These are phyloP conservation scores for Metellina segmentata DNA, from an alignment of 2,888 invertebrate species.

Conservation along the genomic window DNA sequence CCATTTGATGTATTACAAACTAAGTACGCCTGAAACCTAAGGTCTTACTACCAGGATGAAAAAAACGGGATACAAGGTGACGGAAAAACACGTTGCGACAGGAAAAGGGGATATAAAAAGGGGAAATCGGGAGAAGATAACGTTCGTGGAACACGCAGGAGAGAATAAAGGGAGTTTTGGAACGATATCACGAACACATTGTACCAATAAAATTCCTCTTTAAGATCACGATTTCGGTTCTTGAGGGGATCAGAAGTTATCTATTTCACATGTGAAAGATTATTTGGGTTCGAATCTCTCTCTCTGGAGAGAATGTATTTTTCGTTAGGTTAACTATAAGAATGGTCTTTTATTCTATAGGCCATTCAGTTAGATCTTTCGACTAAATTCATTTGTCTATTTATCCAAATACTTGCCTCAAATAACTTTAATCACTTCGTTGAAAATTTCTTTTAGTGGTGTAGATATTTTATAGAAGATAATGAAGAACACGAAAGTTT, in stretches of 20 bases:
- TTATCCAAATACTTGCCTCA: too few species aligned
- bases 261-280: not conserved
- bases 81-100: not conserved
- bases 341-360: too few species aligned
- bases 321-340: not conserved
- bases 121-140: not conserved
- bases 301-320: not conserved
- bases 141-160: not conserved
- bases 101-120: not conserved
- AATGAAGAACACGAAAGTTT: too few species aligned
- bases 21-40: not conserved
- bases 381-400: too few species aligned
- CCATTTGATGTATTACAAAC: constrained; percentile 4
- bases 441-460: too few species aligned
- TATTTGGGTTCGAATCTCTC: not conserved
- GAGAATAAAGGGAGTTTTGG: not conserved
- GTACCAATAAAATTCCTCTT: constrained; percentile 1
- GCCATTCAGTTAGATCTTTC: too few species aligned
- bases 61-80: not conserved
- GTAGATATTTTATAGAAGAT: too few species aligned
- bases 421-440: too few species aligned
- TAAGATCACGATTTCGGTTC: not conserved
- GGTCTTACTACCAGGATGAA: not conserved
- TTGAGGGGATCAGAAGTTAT: not conserved
- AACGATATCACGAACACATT: not conserved